phyloP scores from a whole-genome alignment of 1,140 invertebrate genomes.

The Melitaea cinxia region DNA sequence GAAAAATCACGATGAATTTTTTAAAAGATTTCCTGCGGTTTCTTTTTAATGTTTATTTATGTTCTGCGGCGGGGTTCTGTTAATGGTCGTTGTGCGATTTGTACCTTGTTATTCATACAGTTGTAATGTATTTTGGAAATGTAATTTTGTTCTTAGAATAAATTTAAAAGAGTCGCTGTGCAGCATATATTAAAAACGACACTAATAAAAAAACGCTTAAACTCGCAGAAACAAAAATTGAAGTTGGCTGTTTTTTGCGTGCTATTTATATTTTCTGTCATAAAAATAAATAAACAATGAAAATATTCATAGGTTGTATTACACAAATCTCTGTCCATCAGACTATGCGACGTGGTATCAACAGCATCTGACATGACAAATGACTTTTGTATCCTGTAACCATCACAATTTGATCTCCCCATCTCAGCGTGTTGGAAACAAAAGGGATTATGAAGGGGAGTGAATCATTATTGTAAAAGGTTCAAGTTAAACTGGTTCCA shows the following conservation, averaged over 20 bases:
- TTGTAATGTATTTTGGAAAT: constrained; percentile 21
- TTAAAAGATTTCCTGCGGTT: constrained; percentile 57
- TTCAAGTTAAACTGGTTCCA: constrained; percentile 46
- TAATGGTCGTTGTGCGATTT: constrained; percentile 18
- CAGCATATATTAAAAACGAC: not conserved
- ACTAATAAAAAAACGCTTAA: not conserved
- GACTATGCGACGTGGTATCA: constrained; percentile 55
- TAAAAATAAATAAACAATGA: constrained; percentile 30
- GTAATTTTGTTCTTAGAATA: constrained; percentile 12
- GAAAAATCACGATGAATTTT: constrained; percentile 59
- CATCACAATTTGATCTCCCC: constrained; percentile 45
- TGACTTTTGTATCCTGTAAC: constrained; percentile 49
- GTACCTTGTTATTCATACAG: constrained; percentile 19
- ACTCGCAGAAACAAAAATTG: not conserved
- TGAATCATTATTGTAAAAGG: constrained; percentile 16
- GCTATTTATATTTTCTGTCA: constrained; percentile 5
- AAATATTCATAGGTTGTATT: constrained; percentile 70
- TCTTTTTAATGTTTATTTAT: constrained; percentile 70
- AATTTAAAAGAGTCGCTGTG: not conserved
- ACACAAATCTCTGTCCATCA: constrained; percentile 74
- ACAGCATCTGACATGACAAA: constrained; percentile 75
- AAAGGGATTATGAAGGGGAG: constrained; percentile 18
- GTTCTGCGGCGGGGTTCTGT: constrained; percentile 18
- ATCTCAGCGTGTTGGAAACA: not conserved
- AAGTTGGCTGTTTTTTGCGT: not conserved